Percentiles rank a stretch among this genome's conserved stretches.
Evolutionary conservation across 1,140 invertebrate genomes (phyloP).

Genomic region (Telenomus remus): DNA sequence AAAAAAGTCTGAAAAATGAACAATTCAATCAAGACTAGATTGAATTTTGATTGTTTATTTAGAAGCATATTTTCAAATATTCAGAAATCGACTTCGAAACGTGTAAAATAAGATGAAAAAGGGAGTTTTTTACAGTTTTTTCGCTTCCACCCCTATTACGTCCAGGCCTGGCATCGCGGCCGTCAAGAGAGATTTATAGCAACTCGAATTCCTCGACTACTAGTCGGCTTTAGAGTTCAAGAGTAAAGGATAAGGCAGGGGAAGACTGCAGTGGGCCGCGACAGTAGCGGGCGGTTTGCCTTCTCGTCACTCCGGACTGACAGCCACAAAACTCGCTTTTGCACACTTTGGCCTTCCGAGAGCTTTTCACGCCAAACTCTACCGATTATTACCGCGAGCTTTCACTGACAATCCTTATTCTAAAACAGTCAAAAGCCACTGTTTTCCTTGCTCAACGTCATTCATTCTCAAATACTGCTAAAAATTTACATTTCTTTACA

Average conservation of each 20-base stretch:
- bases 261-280: slow-evolving; percentile 53
- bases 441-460: background rate
- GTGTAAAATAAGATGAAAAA: slow-evolving; percentile 31
- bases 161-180: slow-evolving; percentile 67
- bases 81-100: too few relatives aligned
- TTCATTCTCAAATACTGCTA: background rate
- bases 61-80: too few relatives aligned
- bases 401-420: slow-evolving; percentile 48
- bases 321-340: slow-evolving; percentile 66
- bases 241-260: slow-evolving; percentile 61
- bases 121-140: slow-evolving; percentile 19
- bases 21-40: too few relatives aligned
- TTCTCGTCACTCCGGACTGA: slow-evolving; percentile 70
- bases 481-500: background rate
- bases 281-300: slow-evolving; percentile 53
- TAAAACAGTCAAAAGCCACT: slow-evolving; percentile 20
- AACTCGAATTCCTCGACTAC: slow-evolving; percentile 75
- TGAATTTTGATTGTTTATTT: too few relatives aligned
- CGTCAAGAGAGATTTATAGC: slow-evolving; percentile 75
- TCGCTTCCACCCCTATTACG: slow-evolving; percentile 37
- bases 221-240: slow-evolving; percentile 68
- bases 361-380: slow-evolving; percentile 36
- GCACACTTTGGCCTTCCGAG: slow-evolving; percentile 58
- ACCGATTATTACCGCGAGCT: slow-evolving; percentile 56
- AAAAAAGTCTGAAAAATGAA: too few relatives aligned